Conservation (phyloP, 2,113 vertebrate genomes). For the Speoplatyrhinus poulsoni region DNA sequence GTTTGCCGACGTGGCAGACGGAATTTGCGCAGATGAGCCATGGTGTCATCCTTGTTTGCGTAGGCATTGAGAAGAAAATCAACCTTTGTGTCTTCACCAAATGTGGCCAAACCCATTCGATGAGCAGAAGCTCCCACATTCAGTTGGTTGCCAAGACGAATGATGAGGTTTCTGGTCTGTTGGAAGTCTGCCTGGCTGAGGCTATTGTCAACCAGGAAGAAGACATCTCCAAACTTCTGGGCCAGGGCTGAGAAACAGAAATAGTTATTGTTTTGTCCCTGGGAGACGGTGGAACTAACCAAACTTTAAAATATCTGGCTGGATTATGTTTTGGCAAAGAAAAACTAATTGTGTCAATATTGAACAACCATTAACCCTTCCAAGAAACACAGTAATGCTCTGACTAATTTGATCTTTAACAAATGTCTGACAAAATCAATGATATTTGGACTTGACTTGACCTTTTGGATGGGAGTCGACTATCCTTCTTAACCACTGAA, state of each 20-base stretch:
- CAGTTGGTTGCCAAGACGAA: constrained; percentile 55
- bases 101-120: constrained; percentile 81
- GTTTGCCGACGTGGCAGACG: constrained; percentile 8
- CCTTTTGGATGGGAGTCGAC: no score
- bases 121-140: constrained; percentile 68
- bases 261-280: not conserved
- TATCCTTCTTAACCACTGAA: no score
- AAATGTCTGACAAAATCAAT: no score
- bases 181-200: constrained; percentile 50
- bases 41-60: constrained; percentile 59
- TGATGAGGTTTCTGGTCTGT: constrained; percentile 57
- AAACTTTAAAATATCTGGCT: no score
- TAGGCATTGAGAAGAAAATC: constrained; percentile 78
- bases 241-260: constrained; percentile 55
- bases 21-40: constrained; percentile 48
- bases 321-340: no score
- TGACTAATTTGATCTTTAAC: no score
- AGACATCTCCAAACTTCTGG: constrained; percentile 77
- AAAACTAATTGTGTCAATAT: no score
- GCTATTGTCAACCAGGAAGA: constrained; percentile 81
- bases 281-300: no score
- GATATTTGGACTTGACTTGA: no score
- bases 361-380: no score
- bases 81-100: constrained; percentile 45
- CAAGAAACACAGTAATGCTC: no score